Evolutionary conservation across 2,797 vertebrate genomes (phyloP).

Genomic region (Rhynchotus rufescens): DNA sequence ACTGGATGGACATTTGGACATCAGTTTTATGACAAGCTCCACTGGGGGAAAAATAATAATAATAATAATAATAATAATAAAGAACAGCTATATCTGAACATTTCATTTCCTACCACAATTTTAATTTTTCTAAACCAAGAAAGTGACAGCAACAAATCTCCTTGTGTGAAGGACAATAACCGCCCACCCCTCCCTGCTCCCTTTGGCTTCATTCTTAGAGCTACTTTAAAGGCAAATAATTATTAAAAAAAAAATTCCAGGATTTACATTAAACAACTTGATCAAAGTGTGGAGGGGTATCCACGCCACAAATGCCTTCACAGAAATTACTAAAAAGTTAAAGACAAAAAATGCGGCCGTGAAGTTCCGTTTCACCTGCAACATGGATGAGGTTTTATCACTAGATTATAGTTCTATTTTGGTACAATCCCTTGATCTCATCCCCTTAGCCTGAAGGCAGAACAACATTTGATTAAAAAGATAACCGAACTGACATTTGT

Average conservation of each 20-base stretch:
- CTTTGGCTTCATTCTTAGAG: neutral
- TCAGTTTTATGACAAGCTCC: neutral
- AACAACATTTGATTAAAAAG: constrained; percentile 55
- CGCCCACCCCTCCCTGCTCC: neutral
- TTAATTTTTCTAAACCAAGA: neutral
- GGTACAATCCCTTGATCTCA: constrained; percentile 34
- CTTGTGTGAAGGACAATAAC: neutral
- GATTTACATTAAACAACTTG: neutral
- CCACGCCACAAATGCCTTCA: neutral
- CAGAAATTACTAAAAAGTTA: neutral
- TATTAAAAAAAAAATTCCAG: neutral
- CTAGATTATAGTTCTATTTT: constrained; percentile 32
- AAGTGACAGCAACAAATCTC: neutral
- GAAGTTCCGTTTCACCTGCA: constrained; percentile 3
- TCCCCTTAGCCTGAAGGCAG: constrained; percentile 54
- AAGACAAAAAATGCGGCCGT: neutral
- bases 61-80: too few species aligned
- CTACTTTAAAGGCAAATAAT: neutral
- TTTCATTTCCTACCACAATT: neutral
- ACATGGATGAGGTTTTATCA: neutral
- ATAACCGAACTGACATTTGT: constrained; percentile 27
- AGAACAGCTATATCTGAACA: neutral
- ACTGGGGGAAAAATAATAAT: too few species aligned
- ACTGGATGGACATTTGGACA: neutral
- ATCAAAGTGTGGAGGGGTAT: neutral